These are phyloP conservation scores for Cosmopolites sordidus DNA, from an alignment of 2,888 invertebrate genomes.

Conservation along the genomic window DNA sequence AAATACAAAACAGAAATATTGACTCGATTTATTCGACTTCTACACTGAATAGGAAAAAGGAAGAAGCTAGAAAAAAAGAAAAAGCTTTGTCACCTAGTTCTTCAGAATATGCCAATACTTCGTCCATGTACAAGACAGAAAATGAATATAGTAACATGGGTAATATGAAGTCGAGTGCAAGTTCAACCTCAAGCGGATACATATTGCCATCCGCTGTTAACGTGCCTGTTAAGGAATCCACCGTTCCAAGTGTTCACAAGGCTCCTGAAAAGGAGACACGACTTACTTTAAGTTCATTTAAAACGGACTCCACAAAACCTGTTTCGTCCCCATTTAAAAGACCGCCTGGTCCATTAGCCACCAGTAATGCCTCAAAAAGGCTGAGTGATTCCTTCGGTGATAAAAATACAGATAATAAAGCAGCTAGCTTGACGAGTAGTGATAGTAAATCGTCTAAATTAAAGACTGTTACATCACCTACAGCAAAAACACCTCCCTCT, in stretches of 20 bases:
- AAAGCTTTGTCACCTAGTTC: constrained; percentile 33
- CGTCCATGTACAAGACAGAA: constrained; percentile 46
- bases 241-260: constrained; percentile 9
- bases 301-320: constrained; percentile 34
- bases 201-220: constrained; percentile 69
- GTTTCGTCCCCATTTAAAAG: constrained; percentile 33
- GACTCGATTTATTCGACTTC: constrained; percentile 84
- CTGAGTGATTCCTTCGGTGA: constrained; percentile 12
- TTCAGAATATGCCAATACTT: constrained; percentile 58
- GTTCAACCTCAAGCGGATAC: constrained; percentile 68
- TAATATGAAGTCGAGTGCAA: constrained; percentile 50
- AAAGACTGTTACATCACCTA: constrained; percentile 25
- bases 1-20: constrained; percentile 80
- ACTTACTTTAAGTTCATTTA: constrained; percentile 37
- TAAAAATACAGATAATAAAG: constrained; percentile 20
- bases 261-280: constrained; percentile 15
- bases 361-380: constrained; percentile 10
- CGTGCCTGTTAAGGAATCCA: constrained; percentile 50
- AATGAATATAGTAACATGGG: constrained; percentile 61
- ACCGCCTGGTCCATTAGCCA: constrained; percentile 33
- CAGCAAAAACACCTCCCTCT: constrained; percentile 32
- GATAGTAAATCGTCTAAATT: constrained; percentile 29
- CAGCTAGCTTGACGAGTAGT: constrained; percentile 25
- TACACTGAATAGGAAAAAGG: constrained; percentile 61
- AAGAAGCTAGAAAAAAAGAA: constrained; percentile 39